Percentiles rank a stretch among this genome's conserved stretches.
Evolutionary conservation across 2,113 vertebrate species (phyloP).

Genomic region (Pseudorectes ferrugineus): DNA sequence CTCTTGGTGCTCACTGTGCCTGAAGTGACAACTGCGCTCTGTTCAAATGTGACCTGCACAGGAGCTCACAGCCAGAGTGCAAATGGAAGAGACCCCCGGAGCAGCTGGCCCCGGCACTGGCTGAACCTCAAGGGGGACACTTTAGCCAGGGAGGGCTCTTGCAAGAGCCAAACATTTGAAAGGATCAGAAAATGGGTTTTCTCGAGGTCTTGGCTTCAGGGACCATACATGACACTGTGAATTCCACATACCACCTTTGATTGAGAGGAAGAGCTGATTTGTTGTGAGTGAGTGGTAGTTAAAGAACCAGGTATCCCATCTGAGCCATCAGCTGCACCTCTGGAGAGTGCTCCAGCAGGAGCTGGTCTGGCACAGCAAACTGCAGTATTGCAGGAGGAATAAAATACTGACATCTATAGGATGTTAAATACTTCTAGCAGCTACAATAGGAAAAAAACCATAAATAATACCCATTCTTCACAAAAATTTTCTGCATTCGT

Average conservation of each 20-base stretch:
- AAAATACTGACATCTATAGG: background rate
- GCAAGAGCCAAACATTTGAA: background rate
- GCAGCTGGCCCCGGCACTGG: background rate
- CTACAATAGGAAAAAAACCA: background rate
- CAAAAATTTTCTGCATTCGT: background rate
- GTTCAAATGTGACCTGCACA: background rate
- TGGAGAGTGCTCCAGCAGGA: background rate
- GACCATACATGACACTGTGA: background rate
- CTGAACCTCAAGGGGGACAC: background rate
- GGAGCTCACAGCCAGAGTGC: background rate
- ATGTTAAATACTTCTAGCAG: background rate
- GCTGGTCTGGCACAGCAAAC: background rate
- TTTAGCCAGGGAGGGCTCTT: background rate
- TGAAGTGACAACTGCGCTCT: background rate
- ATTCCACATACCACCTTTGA: background rate
- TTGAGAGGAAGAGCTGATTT: background rate
- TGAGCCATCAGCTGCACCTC: background rate
- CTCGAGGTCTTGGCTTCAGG: background rate
- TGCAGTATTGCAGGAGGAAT: background rate
- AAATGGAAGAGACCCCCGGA: background rate
- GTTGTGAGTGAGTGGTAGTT: background rate
- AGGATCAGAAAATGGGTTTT: background rate
- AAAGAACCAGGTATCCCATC: background rate
- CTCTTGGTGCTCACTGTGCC: rapidly evolving
- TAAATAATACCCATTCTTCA: background rate